phyloP scores from a whole-genome alignment of 2,888 invertebrate species.

The Parnassius glacialis region DNA sequence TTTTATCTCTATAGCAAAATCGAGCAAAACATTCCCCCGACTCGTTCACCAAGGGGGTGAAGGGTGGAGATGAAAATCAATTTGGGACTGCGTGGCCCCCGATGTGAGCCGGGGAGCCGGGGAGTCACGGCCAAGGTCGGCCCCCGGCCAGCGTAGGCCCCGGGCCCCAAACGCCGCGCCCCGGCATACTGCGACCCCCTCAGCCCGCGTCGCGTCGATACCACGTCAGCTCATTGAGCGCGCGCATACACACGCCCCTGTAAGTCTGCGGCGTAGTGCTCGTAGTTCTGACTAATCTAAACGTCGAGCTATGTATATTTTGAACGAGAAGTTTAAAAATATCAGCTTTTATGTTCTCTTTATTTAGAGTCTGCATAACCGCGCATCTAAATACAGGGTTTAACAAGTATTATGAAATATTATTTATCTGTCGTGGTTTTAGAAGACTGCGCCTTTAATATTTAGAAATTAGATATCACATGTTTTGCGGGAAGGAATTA shows the following conservation, averaged over 20 bases:
- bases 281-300: constrained; percentile 4
- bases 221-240: constrained; percentile 56
- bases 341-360: no score
- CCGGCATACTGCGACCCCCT: constrained; percentile 24
- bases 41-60: constrained; percentile 28
- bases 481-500: no score
- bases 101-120: constrained; percentile 49
- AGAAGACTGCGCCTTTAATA: no score
- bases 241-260: constrained; percentile 40
- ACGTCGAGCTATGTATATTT: constrained; percentile 6
- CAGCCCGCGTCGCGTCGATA: constrained; percentile 45
- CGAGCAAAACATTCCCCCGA: constrained; percentile 16
- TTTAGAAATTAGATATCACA: no score
- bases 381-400: no score
- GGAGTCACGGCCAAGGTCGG: constrained; percentile 80
- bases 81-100: constrained; percentile 47
- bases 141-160: constrained; percentile 42
- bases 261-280: constrained; percentile 10
- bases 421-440: no score
- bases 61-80: constrained; percentile 58
- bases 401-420: no score
- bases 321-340: constrained; percentile 11
- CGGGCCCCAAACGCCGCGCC: constrained; percentile 14
- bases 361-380: no score
- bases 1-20: constrained; percentile 6